These are phyloP conservation scores for Etheostoma nigrum DNA, from an alignment of 2,797 vertebrate species.

Conservation along the genomic window DNA sequence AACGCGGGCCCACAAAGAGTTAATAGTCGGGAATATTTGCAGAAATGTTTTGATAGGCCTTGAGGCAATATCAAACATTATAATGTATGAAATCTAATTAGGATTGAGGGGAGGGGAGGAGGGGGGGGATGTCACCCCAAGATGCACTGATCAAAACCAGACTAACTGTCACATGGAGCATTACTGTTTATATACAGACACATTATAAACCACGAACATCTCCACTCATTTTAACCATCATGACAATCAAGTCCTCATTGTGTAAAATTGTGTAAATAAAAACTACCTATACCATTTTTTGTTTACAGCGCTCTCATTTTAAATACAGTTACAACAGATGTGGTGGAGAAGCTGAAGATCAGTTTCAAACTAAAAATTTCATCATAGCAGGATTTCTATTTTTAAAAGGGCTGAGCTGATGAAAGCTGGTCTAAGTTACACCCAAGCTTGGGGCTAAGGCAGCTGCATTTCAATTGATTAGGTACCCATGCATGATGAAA, in stretches of 20 bases:
- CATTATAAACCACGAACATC: constrained; percentile 39
- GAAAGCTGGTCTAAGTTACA: constrained; percentile 77
- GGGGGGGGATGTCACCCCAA: constrained; percentile 49
- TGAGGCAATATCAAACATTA: constrained; percentile 78
- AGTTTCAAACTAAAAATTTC: constrained; percentile 68
- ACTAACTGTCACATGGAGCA: constrained; percentile 54
- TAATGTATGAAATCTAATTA: constrained; percentile 83
- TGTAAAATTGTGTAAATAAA: constrained; percentile 37
- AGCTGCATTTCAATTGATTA: constrained; percentile 81
- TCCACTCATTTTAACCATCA: constrained; percentile 36
- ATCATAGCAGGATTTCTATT: constrained; percentile 68
- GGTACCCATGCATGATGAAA: constrained; percentile 75
- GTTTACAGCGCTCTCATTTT: constrained; percentile 34
- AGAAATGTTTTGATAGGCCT: constrained; percentile 74
- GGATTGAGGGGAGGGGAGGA: constrained; percentile 59
- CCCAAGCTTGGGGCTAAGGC: constrained; percentile 65
- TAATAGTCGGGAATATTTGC: constrained; percentile 69
- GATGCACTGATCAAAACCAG: constrained; percentile 73
- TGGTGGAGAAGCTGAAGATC: constrained; percentile 54
- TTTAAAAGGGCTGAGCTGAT: constrained; percentile 73
- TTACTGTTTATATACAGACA: constrained; percentile 36
- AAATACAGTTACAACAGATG: constrained; percentile 30
- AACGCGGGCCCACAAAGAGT: constrained; percentile 67
- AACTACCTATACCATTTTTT: constrained; percentile 35
- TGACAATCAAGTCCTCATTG: constrained; percentile 19